Evolutionary conservation across 92 coral and sea anemone genomes (phyloP), one percentile per base, ranked within the genome.

Genomic region (Micromussa lordhowensis): DNA sequence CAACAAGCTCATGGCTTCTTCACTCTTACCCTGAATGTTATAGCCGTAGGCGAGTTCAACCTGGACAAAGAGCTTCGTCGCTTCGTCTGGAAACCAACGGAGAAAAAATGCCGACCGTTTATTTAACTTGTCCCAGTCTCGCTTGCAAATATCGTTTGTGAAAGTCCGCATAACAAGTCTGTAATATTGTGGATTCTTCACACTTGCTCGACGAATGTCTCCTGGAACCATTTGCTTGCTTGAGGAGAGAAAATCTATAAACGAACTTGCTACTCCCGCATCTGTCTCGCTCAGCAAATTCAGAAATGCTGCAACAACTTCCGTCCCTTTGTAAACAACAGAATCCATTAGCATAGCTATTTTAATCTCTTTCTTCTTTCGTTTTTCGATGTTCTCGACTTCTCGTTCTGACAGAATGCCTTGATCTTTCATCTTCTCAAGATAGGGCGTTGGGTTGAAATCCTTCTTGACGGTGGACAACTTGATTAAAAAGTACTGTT

Each of bases 1-100:
- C 64, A 84, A 80, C 77, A 84, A 71, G 32, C 26, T 28, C 57
- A 84, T 83, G 28, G 89, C 86, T 58, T 54, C 78, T 35, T 83
- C 72, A 55, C 89, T 85, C 12, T 89, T 75, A 0, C 88, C 92
- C 13, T 72, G 85, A 48, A 89, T 85, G 76, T 84, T 89, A 31
- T 68, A 89, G 11, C 92, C 89, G 35, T 89, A 89, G 6, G 92
- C 92, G 13, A 88, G 91, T 57, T 88, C 91, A 13, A 81, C 31
- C 32, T 68, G 19, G 4, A 88, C 86, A 72, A 88, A 88, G 58
- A 88, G 78, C 48, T 84, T 89, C 1, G 68, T 72, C 10, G 86
- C 68, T 76, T 64, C 68, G 34, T 89, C 92, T 34, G 26, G 72
- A 51, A 80, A 77, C 0, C 21, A 22, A 49, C 48, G 54, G 38